Base-by-base conservation (phyloP, 2,888 invertebrate genomes). In the Andrena marginata region DNA sequence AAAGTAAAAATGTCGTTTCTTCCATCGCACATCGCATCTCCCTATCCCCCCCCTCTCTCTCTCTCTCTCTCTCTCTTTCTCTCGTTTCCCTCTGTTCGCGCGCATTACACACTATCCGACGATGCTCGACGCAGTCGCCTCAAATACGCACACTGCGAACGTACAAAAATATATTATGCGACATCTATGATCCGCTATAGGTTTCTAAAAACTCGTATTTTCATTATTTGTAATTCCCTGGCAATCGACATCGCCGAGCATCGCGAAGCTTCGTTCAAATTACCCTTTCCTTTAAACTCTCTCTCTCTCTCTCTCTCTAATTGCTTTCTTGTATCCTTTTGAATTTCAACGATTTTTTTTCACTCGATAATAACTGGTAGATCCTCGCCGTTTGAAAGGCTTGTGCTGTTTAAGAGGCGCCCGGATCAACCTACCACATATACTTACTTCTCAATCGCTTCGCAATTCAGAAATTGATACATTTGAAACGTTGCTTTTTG, bases 161-260 rank as follows among this genome's bases (percentile, higher is more conserved):
- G 93, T 94, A 94, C 93, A 94, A 94, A 94, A 94, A 94, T 94
- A 94, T 93, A 93, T 93, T 84, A 86, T 79, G 92, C 91, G 91
- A 93, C 86, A 93, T 93, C 92, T 94, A 93, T 93, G 89, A 93
- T 90, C 92, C 91, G 91, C 90, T 92, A 92, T 91, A 91, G 83
- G 70, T 85, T 90, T 90, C 92, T 93, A 93, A 93, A 93, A 93
- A 92, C 91, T 90, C 90, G 89, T 92, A 87, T 75, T 77, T 81
- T 81, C 68, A 33, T 74, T 78, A 76, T 68, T 73, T 71, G 73
- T 86, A 82, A 82, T 80, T 85, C 77, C 72, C 62, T 60, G 81
- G 77, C 81, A 78, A 86, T 86, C 82, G 81, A 78, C 75, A 59
- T 29, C 74, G 80, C 31, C 86, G 85, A 88, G 85, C 81, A 71